phyloP scores from a whole-genome alignment of 2,113 vertebrate species.

The Oreochromis niloticus region DNA sequence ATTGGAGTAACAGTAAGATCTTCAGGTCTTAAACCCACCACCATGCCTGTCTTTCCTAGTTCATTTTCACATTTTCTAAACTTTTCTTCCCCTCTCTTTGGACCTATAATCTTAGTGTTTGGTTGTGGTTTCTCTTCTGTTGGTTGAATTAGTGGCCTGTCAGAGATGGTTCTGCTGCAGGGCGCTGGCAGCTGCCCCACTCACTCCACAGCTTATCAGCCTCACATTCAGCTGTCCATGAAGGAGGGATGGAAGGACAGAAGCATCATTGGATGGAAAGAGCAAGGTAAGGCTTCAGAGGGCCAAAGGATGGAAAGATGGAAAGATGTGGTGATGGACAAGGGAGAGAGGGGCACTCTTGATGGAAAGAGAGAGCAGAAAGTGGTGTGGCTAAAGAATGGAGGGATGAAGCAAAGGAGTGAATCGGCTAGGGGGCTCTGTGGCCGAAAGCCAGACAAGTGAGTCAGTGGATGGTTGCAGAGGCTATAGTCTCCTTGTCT shows the following conservation, averaged over 20 bases:
- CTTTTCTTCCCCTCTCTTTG: conserved; percentile 39
- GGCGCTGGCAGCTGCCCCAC: conserved; percentile 64
- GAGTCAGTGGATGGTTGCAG: conserved; percentile 29
- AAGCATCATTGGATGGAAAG: conserved; percentile 35
- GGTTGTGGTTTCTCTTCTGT: conserved; percentile 64
- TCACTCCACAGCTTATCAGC: conserved; percentile 63
- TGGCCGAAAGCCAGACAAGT: conserved; percentile 40
- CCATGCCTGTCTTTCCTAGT: not conserved
- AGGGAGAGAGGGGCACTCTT: conserved; percentile 20
- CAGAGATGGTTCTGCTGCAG: conserved; percentile 69
- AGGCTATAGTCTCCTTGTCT: conserved; percentile 37
- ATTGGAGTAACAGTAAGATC: not conserved
- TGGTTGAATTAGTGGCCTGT: conserved; percentile 78
- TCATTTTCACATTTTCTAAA: conserved; percentile 38
- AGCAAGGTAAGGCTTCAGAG: conserved; percentile 34
- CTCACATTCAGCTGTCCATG: conserved; percentile 66
- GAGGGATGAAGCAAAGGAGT: conserved; percentile 25
- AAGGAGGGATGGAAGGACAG: conserved; percentile 62
- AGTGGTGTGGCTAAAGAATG: conserved; percentile 24
- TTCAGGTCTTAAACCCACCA: not conserved
- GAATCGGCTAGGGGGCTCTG: conserved; percentile 22
- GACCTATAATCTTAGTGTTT: conserved; percentile 61
- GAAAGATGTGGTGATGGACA: conserved; percentile 24
- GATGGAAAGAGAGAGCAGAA: conserved; percentile 29
- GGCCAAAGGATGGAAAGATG: conserved; percentile 33